Conservation (phyloP, 2,113 vertebrate genomes). For the Clarias macrocephalus region DNA sequence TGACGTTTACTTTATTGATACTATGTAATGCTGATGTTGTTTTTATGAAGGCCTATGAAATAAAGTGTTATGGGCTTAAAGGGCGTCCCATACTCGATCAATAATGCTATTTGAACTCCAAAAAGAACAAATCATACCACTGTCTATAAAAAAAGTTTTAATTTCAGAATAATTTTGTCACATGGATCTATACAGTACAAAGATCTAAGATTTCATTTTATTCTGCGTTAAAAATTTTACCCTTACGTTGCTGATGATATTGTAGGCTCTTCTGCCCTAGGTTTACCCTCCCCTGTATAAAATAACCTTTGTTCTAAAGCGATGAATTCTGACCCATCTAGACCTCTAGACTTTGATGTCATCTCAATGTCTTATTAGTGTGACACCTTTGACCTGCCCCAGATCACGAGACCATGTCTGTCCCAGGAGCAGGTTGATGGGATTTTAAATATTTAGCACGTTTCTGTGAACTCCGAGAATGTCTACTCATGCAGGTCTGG, state of each 20-base stretch:
- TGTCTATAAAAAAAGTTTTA: slow-evolving; percentile 8
- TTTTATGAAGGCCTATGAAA: neutral
- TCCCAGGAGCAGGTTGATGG: slow-evolving; percentile 61
- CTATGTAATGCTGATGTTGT: neutral
- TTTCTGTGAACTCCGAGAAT: slow-evolving; percentile 58
- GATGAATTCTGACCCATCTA: slow-evolving; percentile 43
- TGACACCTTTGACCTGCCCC: slow-evolving; percentile 53
- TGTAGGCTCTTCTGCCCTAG: slow-evolving; percentile 29
- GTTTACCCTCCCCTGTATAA: slow-evolving; percentile 16
- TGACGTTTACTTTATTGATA: neutral
- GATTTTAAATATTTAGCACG: slow-evolving; percentile 71
- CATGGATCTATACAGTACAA: neutral
- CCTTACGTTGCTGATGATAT: slow-evolving; percentile 33
- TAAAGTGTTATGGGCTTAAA: neutral
- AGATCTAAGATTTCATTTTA: slow-evolving; percentile 18
- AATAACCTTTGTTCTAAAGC: slow-evolving; percentile 7
- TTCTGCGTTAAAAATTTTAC: slow-evolving; percentile 10
- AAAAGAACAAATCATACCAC: slow-evolving; percentile 17
- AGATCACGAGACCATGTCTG: slow-evolving; percentile 43
- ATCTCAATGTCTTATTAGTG: slow-evolving; percentile 56
- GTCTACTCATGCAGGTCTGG: slow-evolving; percentile 62
- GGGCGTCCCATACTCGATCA: neutral
- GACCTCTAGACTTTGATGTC: slow-evolving; percentile 53
- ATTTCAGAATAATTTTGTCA: slow-evolving; percentile 14
- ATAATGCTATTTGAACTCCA: neutral